Conservation (phyloP, 2,113 vertebrate genomes). For the Vulpes ferrilata region DNA sequence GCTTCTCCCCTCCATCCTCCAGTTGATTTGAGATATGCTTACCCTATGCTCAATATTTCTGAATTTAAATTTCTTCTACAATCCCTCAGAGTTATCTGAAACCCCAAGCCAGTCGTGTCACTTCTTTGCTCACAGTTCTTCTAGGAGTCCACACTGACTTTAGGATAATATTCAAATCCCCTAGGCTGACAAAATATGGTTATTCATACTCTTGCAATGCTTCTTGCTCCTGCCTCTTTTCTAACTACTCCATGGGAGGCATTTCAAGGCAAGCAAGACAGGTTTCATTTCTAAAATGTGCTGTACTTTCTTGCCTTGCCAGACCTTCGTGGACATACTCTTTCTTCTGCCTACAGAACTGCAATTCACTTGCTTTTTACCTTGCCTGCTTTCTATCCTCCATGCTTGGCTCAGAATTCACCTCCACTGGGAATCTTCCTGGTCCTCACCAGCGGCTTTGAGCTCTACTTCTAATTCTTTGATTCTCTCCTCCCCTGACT, state of each 20-base stretch:
- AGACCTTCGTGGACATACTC: not conserved
- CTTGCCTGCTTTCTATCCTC: not conserved
- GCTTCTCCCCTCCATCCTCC: not conserved
- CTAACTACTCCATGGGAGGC: not conserved
- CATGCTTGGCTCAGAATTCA: not conserved
- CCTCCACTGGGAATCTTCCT: not conserved
- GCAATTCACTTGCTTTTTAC: not conserved
- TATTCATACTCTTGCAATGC: not conserved
- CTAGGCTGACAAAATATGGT: not conserved
- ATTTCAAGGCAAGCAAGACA: not conserved
- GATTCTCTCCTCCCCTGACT: not conserved
- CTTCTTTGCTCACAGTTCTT: constrained; percentile 21
- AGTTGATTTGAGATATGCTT: not conserved
- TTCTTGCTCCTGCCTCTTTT: not conserved
- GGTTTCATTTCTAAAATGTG: not conserved
- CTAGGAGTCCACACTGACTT: not conserved
- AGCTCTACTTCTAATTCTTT: not conserved
- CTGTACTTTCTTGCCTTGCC: not conserved
- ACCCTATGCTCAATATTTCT: not conserved
- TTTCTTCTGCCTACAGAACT: not conserved
- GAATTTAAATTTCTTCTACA: not conserved
- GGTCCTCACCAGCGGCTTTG: not conserved
- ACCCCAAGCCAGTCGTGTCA: not conserved
- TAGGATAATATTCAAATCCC: not conserved
- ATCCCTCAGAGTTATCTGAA: not conserved